Base-by-base conservation (phyloP, 2,113 vertebrate species). In the Aepyceros melampus region DNA sequence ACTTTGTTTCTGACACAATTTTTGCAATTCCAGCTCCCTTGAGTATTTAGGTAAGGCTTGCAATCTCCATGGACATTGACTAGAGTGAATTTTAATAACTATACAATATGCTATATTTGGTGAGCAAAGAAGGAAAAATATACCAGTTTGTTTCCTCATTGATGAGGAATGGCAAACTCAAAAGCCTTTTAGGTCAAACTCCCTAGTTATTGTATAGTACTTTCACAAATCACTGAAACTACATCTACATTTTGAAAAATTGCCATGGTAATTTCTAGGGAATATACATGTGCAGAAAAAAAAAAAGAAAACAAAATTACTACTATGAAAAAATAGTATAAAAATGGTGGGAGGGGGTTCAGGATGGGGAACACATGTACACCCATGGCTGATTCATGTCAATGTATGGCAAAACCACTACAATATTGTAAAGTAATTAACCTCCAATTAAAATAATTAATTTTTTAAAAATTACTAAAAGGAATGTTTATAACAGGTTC, bases 1-100 rank as follows among this genome's bases (percentile, higher is more conserved):
- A 78, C 19, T 33, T 96, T 58, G 86, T 94, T 95, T 82, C 17
- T 94, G 19, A 94, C 31, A 81, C 3, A 31, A 5, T 79, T 93
- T 95, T 95, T 96, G 47, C 47, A 79, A 94, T 43, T 89, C 60
- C 64, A 78, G 7, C 12, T 87, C 10, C 85, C 14, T 83, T 91
- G 19, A 27, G 43, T 25, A 82, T 95, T 97, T 88, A 96, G 17
- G 47, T 95, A 56, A n/a, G 47, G 47, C 51, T 78, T 85, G 14
- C 45, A 93, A 25, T 86, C 6, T 31, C 31, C 6, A 67, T 3
- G 67, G 89, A 47, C 31, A 92, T 29, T 94, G 43, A 88, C 3
- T 33, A 76, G 16, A 96, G 74, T 95, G 58, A 96, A 95, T 92
- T 96, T 95, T 96, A 97, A 93, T 94, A 92, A 86, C 21, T 92